Conservation (phyloP, 2,888 invertebrate genomes). For the Mactromeris polynyma region DNA sequence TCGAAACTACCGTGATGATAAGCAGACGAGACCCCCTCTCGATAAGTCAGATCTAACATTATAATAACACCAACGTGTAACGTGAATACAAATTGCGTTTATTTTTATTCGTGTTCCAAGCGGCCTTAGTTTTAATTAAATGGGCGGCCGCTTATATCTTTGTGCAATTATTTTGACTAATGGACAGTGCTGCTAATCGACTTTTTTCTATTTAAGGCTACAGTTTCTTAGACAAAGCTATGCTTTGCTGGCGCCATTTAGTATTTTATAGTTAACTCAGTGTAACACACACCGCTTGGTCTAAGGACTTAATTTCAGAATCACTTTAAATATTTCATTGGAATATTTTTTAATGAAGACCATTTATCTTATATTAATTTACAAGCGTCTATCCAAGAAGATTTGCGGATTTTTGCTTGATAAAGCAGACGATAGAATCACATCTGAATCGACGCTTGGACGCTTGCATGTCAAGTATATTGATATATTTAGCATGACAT, state of each 20-base stretch:
- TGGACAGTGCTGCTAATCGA: slow-evolving; percentile 1
- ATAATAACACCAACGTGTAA: slow-evolving; percentile 26
- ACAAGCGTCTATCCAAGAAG: neutral
- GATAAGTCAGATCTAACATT: slow-evolving; percentile 24
- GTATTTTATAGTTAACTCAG: too few relatives aligned
- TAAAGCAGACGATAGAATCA: neutral
- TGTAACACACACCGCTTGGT: neutral
- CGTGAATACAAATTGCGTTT: slow-evolving; percentile 24
- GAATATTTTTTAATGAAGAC: neutral
- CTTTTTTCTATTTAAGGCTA: too few relatives aligned
- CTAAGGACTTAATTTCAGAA: neutral
- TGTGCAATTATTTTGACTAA: slow-evolving; percentile 16
- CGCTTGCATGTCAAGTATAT: neutral
- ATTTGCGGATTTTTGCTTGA: neutral
- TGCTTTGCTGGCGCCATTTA: too few relatives aligned
- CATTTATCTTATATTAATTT: neutral
- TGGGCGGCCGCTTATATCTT: slow-evolving; percentile 30
- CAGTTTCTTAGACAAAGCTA: too few relatives aligned
- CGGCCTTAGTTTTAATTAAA: slow-evolving; percentile 24
- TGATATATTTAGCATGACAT: neutral
- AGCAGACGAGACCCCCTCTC: slow-evolving; percentile 42
- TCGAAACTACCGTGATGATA: slow-evolving; percentile 33
- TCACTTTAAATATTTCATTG: neutral
- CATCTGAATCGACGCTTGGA: neutral
- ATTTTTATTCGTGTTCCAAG: slow-evolving; percentile 25